A percentile compares a stretch with the other conserved stretches of the same genome.
Conservation (phyloP, 2,888 invertebrate genomes). For the Agonopterix subpropinquella region DNA sequence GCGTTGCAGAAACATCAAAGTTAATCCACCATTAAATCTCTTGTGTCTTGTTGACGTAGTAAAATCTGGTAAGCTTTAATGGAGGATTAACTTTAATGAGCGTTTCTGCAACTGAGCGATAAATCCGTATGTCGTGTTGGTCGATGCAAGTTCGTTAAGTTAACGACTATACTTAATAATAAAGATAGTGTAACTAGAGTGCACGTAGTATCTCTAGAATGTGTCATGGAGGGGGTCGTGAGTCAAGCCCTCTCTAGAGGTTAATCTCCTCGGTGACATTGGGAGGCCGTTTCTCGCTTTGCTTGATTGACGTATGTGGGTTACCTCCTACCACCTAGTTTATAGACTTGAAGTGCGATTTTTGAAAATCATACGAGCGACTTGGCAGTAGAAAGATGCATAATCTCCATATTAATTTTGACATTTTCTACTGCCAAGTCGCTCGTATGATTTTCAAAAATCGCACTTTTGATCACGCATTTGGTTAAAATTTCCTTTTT, state of each 20-base stretch:
- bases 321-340: constrained; percentile 18
- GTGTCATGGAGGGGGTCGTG: constrained; percentile 14
- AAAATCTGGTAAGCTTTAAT: too few species aligned
- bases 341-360: too few species aligned
- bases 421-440: too few species aligned
- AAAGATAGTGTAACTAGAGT: background rate
- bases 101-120: too few species aligned
- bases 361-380: too few species aligned
- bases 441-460: too few species aligned
- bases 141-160: constrained; percentile 6
- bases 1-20: too few species aligned
- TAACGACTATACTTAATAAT: constrained; percentile 2
- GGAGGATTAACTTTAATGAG: too few species aligned
- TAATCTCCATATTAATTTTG: too few species aligned
- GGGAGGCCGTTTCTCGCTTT: constrained; percentile 32
- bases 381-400: too few species aligned
- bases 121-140: constrained; percentile 2
- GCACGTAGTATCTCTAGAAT: constrained; percentile 12
- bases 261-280: constrained; percentile 45
- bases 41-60: too few species aligned
- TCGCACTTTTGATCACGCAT: constrained; percentile 11
- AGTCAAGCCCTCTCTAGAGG: constrained; percentile 28
- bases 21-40: too few species aligned
- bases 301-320: constrained; percentile 40
- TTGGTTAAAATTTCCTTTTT: constrained; percentile 16